Conservation (phyloP, 2,888 invertebrate species). For the Himalopsyche japonica region DNA sequence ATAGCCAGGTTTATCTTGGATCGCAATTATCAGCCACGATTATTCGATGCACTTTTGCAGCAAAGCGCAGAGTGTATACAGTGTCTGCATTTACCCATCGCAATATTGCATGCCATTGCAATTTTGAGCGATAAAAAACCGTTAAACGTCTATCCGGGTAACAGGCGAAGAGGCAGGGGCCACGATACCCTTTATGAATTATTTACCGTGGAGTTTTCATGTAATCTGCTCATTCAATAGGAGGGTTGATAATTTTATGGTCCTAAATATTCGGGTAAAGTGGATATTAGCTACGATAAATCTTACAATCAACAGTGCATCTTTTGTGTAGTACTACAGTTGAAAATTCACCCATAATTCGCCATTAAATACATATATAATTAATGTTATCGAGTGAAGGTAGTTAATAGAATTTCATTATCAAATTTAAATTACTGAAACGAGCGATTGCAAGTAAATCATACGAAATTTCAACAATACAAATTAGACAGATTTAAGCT, state of each 20-base stretch:
- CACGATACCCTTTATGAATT: neutral
- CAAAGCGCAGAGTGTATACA: neutral
- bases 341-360: too few species aligned
- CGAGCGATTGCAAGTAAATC: too few species aligned
- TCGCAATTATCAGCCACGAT: constrained; percentile 18
- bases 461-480: too few species aligned
- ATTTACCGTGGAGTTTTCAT: neutral
- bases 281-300: neutral
- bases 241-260: constrained; percentile 9
- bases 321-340: too few species aligned
- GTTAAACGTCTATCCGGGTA: constrained; percentile 8
- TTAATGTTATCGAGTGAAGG: too few species aligned
- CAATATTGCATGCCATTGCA: constrained; percentile 29
- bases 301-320: too few species aligned
- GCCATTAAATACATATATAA: too few species aligned
- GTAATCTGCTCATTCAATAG: constrained; percentile 2
- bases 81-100: neutral
- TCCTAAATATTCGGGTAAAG: neutral
- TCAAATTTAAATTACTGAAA: too few species aligned
- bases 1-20: neutral
- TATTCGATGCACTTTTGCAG: neutral
- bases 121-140: constrained; percentile 35
- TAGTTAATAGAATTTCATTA: too few species aligned
- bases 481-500: too few species aligned
- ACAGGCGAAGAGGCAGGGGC: neutral